phyloP scores from a whole-genome alignment of 2,888 invertebrate genomes.

The Brenthis ino region DNA sequence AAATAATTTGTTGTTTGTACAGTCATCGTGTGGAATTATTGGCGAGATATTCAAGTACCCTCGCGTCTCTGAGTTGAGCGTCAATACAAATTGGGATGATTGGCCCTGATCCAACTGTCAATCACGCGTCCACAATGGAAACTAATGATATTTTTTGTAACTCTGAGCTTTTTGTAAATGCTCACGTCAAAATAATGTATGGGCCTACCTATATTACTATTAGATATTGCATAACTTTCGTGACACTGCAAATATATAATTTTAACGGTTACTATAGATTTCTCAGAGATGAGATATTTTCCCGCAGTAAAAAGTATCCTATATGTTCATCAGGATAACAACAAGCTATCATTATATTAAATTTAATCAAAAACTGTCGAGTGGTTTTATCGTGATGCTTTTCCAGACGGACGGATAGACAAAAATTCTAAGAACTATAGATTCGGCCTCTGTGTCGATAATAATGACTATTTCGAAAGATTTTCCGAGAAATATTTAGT shows the following conservation, averaged over 20 bases:
- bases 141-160: constrained; percentile 53
- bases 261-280: background rate
- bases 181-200: constrained; percentile 37
- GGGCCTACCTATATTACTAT: constrained; percentile 29
- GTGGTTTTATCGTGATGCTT: too few relatives aligned
- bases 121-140: constrained; percentile 52
- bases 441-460: too few relatives aligned
- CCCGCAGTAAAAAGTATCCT: too few relatives aligned
- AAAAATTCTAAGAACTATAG: too few relatives aligned
- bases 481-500: too few relatives aligned
- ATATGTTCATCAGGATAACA: too few relatives aligned
- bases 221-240: constrained; percentile 28
- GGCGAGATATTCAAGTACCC: constrained; percentile 55
- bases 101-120: constrained; percentile 57
- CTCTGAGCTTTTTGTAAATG: constrained; percentile 33
- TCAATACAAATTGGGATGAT: constrained; percentile 68
- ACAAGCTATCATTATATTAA: too few relatives aligned
- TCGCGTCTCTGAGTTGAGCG: constrained; percentile 49
- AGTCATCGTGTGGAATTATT: constrained; percentile 49
- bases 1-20: constrained; percentile 45
- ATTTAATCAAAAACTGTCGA: too few relatives aligned
- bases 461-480: too few relatives aligned
- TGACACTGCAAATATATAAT: constrained; percentile 5
- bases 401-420: too few relatives aligned
- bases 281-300: too few relatives aligned